Conservation (phyloP, 1,140 invertebrate genomes). For the Eupristina koningsbergeri region DNA sequence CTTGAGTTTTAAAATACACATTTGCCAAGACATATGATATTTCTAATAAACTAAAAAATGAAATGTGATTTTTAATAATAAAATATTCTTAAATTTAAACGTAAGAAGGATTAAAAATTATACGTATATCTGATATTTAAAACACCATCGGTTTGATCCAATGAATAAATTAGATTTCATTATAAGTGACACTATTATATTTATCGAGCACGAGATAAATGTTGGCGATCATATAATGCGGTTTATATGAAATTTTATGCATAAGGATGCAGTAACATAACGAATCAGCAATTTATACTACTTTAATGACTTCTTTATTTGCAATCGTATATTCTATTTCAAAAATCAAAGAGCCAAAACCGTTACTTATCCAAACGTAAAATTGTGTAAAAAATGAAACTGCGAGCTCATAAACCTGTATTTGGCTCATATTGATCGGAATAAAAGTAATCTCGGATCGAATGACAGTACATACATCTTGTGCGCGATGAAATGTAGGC, state of each 20-base stretch:
- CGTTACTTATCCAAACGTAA: background rate
- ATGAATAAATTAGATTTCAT: no score
- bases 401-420: background rate
- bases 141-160: no score
- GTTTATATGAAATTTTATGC: background rate
- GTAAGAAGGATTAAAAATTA: no score
- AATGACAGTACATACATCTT: background rate
- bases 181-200: background rate
- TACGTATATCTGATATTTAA: no score
- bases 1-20: no score
- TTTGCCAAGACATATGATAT: no score
- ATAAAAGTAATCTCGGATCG: background rate
- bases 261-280: no score
- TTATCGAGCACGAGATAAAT: background rate
- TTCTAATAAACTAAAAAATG: no score
- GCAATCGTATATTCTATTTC: no score
- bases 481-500: slow-evolving; percentile 6
- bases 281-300: background rate
- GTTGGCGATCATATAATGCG: background rate
- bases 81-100: no score
- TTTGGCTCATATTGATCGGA: background rate
- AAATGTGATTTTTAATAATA: no score
- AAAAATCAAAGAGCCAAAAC: background rate
- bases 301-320: background rate
- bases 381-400: background rate